A percentile compares a stretch with the other conserved stretches of the same genome.
Conservation (phyloP, 92 coral and sea anemone genomes). For the Phenganax subtilis region DNA sequence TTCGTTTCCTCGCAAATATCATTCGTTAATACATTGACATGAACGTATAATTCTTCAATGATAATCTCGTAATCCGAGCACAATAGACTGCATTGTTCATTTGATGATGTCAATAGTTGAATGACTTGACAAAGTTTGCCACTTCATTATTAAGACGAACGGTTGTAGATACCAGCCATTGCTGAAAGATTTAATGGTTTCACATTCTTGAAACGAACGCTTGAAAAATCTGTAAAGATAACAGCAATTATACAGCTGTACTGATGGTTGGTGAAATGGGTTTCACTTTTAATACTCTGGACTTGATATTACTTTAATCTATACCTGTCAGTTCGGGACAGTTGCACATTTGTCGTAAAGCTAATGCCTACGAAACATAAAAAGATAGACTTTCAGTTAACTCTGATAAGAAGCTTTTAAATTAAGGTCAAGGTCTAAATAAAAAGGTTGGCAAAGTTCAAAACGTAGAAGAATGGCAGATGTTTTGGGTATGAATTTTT, state of each 20-base stretch:
- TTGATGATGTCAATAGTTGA: background rate
- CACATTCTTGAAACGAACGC: background rate
- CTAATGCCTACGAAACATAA: slow-evolving; percentile 50
- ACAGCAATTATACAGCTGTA: background rate
- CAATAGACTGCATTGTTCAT: background rate
- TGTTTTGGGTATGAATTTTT: background rate
- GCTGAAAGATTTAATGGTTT: slow-evolving; percentile 17
- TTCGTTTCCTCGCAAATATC: too few relatives aligned
- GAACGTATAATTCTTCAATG: too few relatives aligned
- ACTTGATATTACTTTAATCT: background rate
- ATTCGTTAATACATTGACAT: too few relatives aligned
- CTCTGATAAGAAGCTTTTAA: background rate
- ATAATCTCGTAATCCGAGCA: background rate
- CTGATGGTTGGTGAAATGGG: background rate
- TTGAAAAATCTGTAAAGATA: slow-evolving; percentile 15
- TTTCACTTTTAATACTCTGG: background rate
- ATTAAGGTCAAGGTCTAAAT: background rate
- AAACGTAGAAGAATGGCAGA: background rate
- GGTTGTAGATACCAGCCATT: slow-evolving; percentile 20
- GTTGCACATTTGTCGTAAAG: slow-evolving; percentile 54
- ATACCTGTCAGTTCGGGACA: slow-evolving; percentile 62
- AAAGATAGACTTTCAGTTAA: background rate
- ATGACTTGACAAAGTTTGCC: background rate
- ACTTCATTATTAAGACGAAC: background rate
- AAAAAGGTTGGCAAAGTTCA: background rate